Conservation (phyloP, 30 jellyfish, hydroid and myxozoan species). For the Hydractinia echinata region DNA sequence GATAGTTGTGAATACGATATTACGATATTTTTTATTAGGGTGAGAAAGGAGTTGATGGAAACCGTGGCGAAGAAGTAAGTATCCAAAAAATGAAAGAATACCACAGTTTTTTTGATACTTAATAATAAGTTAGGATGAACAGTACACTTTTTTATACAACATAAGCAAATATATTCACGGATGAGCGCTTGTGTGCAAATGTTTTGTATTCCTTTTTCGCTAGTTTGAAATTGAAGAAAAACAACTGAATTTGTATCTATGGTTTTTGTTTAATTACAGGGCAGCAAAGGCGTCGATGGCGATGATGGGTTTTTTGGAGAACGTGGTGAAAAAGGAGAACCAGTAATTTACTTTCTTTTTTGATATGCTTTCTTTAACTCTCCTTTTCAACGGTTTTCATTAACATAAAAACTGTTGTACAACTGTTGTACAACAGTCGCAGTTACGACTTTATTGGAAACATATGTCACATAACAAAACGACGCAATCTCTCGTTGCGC, state of each 20-base stretch:
- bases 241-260: too few species aligned
- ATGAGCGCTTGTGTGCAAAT: not conserved
- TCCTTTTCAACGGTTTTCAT: not conserved
- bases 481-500: too few species aligned
- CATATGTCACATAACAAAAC: too few species aligned
- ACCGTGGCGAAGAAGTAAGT: constrained; percentile 9
- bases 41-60: constrained; percentile 38
- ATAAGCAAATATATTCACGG: not conserved
- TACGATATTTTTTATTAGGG: constrained; percentile 38
- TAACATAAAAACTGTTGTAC: too few species aligned
- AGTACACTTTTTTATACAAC: too few species aligned
- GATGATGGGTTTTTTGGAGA: not conserved
- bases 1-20: not conserved
- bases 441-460: too few species aligned
- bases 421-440: too few species aligned
- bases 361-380: not conserved
- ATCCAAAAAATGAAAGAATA: not conserved
- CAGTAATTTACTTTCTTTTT: not conserved
- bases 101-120: not conserved
- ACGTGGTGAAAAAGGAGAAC: not conserved
- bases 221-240: too few species aligned
- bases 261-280: too few species aligned
- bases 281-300: not conserved
- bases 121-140: not conserved
- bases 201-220: not conserved